Base-by-base conservation (phyloP, 2,113 vertebrate genomes). In the Todiramphus chloris region DNA sequence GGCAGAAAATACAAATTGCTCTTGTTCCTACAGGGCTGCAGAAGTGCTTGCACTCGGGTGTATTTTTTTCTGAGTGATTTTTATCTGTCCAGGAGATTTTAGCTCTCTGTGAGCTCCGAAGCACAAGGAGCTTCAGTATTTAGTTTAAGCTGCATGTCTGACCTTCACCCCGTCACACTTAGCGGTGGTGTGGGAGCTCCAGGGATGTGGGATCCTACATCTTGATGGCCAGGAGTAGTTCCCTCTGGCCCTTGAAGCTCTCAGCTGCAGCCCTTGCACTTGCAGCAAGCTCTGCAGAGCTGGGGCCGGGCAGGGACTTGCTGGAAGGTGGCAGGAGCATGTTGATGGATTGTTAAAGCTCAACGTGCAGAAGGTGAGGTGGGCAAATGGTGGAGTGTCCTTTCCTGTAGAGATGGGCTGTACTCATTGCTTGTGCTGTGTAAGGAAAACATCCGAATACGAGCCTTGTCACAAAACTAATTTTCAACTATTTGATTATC, bases 401-500 rank as follows among this genome's bases (percentile, higher is more conserved):
- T 84, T 53, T 24, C 27, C 31, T 25, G 11, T 31, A 35, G 68
- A 35, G 16, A 59, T 1, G 1, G 41, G 31, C 63, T 50, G 66
- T 66, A 39, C 43, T 87, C 4, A 0, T 81, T 53, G 4, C 70
- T 87, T 6, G 6, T 59, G 60, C 68, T 68, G 28, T 16, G 31
- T 44, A 64, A 91, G 69, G 80, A 82, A 82, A 73, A 72, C 72
- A 69, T 39, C 58, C 70, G 11, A 87, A 84, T 25, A 83, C 0
- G 3, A 96, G 89, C 92, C 91, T 92, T 84, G 78, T 87, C 84
- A 85, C 66, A 50, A 96, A 94, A 83, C 83, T 85, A 39, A 94
- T 97, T 95, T 95, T 86, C 90, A 90, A 48, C 78, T 90, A 1
- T 92, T 96, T 97, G 97, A 93, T 97, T 96, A 95, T 94, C 92